Percentiles rank a stretch among this genome's conserved stretches.
Conservation (phyloP, 2,888 invertebrate genomes). For the Caenorhabditis afra region DNA sequence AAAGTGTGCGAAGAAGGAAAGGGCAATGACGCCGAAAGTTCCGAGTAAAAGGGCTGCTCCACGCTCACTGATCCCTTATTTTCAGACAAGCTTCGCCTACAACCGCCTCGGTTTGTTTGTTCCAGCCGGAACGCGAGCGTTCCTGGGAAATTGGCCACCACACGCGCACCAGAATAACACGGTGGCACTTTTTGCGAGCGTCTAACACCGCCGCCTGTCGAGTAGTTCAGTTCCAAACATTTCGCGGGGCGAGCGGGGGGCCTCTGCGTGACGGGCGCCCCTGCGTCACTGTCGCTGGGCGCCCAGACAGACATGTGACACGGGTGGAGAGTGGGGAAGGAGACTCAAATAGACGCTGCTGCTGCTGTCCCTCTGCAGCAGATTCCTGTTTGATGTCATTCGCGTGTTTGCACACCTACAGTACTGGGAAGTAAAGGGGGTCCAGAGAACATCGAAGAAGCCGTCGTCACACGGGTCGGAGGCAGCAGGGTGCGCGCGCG, state of each 20-base stretch:
- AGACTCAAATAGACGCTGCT: slow-evolving; percentile 39
- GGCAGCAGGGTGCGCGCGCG: neutral
- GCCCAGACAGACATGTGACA: slow-evolving; percentile 48
- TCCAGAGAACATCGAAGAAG: neutral
- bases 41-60: slow-evolving; percentile 1
- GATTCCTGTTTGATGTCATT: slow-evolving; percentile 45
- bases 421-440: neutral
- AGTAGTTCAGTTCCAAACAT: slow-evolving; percentile 2
- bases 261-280: slow-evolving; percentile 3
- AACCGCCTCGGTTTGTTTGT: slow-evolving; percentile 2
- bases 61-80: slow-evolving; percentile 6
- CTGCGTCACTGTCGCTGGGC: slow-evolving; percentile 16
- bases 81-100: neutral
- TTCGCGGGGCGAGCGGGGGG: too few species aligned
- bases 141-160: slow-evolving; percentile 20
- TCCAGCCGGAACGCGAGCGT: neutral
- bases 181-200: neutral
- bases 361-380: slow-evolving; percentile 10
- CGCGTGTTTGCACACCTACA: slow-evolving; percentile 31
- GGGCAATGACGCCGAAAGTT: slow-evolving; percentile 20
- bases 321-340: too few species aligned
- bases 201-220: neutral
- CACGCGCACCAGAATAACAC: slow-evolving; percentile 4
- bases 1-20: neutral
- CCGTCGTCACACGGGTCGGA: neutral